Conservation (phyloP, 2,888 invertebrate species). For the Tetheella fluctuosa region DNA sequence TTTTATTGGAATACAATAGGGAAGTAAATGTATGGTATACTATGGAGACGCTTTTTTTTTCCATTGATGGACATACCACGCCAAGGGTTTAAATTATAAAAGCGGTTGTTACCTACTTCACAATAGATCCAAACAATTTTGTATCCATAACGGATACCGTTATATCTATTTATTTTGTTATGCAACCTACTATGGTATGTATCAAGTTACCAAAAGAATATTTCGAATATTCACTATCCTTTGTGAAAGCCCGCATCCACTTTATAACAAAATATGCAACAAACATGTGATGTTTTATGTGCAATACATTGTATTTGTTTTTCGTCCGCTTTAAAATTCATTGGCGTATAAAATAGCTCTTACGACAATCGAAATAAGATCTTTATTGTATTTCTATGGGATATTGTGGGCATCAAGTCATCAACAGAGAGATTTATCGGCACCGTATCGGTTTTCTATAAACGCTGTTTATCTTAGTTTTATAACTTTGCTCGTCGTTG, state of each 20-base stretch:
- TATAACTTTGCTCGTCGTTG: slow-evolving; percentile 35
- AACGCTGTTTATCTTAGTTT: slow-evolving; percentile 46
- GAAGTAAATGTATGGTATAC: too few species aligned
- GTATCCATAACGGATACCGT: background rate
- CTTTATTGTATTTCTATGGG: slow-evolving; percentile 34
- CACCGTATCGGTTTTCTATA: slow-evolving; percentile 60
- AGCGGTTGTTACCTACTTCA: background rate
- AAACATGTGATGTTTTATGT: slow-evolving; percentile 7
- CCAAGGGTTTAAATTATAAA: too few species aligned
- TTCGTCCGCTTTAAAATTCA: slow-evolving; percentile 22
- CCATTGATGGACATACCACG: too few species aligned
- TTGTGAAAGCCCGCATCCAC: slow-evolving; percentile 2
- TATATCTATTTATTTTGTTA: background rate
- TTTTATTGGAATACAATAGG: too few species aligned
- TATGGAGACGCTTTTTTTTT: too few species aligned
- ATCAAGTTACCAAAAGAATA: slow-evolving; percentile 1
- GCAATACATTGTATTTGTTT: slow-evolving; percentile 12
- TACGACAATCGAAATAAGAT: slow-evolving; percentile 42
- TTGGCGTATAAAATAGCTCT: slow-evolving; percentile 31
- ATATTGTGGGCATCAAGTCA: slow-evolving; percentile 36
- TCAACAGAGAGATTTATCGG: slow-evolving; percentile 44
- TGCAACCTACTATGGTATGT: background rate
- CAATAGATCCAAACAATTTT: background rate
- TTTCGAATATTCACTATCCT: slow-evolving; percentile 5
- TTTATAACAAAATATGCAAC: slow-evolving; percentile 10